Conservation (phyloP, 1,140 invertebrate genomes). For the Calliopsis andreniformis region DNA sequence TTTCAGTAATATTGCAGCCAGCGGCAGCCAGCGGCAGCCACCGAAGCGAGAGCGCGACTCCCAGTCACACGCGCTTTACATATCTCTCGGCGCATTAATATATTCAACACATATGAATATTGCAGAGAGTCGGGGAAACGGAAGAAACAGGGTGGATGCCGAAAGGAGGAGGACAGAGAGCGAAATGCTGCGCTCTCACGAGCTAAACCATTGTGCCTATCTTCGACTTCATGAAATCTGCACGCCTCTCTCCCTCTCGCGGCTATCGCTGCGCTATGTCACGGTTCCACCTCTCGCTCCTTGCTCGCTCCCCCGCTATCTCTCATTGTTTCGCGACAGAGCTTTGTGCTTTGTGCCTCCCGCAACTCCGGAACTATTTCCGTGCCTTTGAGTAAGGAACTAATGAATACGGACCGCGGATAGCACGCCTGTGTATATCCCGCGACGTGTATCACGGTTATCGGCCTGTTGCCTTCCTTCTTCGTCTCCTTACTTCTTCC, state of each 20-base stretch:
- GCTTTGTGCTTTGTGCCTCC: conserved; percentile 81
- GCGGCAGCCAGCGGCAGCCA: conserved; percentile 53
- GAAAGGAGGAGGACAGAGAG: conserved; percentile 35
- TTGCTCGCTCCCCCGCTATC: conserved; percentile 60
- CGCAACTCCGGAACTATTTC: conserved; percentile 80
- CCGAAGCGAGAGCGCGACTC: conserved; percentile 43
- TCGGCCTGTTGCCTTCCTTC: conserved; percentile 55
- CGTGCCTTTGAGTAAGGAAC: conserved; percentile 81
- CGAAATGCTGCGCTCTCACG: conserved; percentile 65
- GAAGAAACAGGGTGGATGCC: conserved; percentile 49
- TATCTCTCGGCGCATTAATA: conserved; percentile 80
- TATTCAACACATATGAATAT: conserved; percentile 81
- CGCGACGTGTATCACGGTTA: conserved; percentile 62
- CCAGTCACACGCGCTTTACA: conserved; percentile 70
- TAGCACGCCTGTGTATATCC: conserved; percentile 60
- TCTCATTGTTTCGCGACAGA: conserved; percentile 80
- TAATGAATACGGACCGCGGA: conserved; percentile 78
- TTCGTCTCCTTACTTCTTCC: conserved; percentile 45
- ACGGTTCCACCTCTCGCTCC: conserved; percentile 35
- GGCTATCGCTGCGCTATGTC: conserved; percentile 52
- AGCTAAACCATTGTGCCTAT: conserved; percentile 79
- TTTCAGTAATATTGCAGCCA: conserved; percentile 77
- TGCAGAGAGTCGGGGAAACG: conserved; percentile 52
- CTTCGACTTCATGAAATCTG: conserved; percentile 81
- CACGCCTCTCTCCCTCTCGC: conserved; percentile 58